phyloP scores from a whole-genome alignment of 2,797 vertebrate genomes.

The Melanotaenia maccullochi region DNA sequence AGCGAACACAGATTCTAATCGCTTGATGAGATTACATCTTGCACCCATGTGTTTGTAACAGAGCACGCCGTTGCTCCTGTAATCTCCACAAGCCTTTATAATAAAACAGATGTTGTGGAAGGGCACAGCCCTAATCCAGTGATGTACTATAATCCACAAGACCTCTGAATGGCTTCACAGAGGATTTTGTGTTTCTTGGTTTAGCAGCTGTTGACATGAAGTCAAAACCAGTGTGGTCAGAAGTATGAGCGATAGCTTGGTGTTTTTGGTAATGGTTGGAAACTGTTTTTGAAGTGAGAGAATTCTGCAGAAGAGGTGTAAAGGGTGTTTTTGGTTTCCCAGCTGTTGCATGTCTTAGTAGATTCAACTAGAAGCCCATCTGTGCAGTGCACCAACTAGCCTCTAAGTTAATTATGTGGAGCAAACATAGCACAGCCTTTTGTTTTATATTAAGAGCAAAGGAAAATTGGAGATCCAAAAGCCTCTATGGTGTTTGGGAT shows the following conservation, averaged over 20 bases:
- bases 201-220: conserved; percentile 29
- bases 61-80: conserved; percentile 62
- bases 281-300: neutral
- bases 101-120: conserved; percentile 70
- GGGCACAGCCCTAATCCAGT: conserved; percentile 73
- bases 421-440: conserved; percentile 33
- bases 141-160: conserved; percentile 68
- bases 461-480: conserved; percentile 26
- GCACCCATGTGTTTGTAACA: conserved; percentile 70
- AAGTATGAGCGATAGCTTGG: neutral
- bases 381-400: neutral
- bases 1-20: conserved; percentile 70
- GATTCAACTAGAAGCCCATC: conserved; percentile 25
- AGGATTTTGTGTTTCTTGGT: conserved; percentile 52
- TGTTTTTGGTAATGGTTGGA: conserved; percentile 14
- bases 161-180: conserved; percentile 53
- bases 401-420: conserved; percentile 32
- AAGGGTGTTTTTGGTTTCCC: conserved; percentile 15
- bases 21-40: conserved; percentile 80
- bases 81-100: conserved; percentile 69
- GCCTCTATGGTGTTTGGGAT: conserved; percentile 38
- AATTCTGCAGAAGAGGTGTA: conserved; percentile 19
- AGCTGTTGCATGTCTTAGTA: conserved; percentile 4
- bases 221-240: neutral
- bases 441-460: conserved; percentile 33